These are phyloP conservation scores for Alcedo atthis DNA, from an alignment of 2,797 vertebrate genomes.

Conservation along the genomic window DNA sequence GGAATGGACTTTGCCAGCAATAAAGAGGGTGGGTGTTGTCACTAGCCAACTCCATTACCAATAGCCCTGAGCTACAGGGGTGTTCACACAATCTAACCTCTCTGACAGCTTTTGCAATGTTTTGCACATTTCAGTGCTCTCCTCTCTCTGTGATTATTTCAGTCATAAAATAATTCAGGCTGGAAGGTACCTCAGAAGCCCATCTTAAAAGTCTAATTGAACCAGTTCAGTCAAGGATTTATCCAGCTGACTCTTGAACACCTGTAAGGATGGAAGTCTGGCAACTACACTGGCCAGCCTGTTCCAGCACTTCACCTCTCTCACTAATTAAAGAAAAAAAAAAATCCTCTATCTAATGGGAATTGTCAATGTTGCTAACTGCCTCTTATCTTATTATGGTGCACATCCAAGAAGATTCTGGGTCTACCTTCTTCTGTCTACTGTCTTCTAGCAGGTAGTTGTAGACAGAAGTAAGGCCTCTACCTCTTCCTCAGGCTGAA, in stretches of 20 bases:
- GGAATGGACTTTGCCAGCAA: neutral
- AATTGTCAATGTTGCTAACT: neutral
- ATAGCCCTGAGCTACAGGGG: neutral
- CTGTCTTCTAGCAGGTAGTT: neutral
- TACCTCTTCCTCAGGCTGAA: neutral
- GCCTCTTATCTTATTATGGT: neutral
- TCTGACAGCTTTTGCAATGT: neutral
- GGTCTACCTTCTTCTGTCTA: neutral
- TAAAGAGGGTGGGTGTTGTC: neutral
- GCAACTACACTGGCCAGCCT: neutral
- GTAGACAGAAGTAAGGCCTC: neutral
- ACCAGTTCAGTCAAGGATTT: neutral
- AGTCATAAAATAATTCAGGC: neutral
- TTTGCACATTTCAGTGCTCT: neutral
- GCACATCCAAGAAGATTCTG: neutral
- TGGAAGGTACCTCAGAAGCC: neutral
- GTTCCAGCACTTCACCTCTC: neutral
- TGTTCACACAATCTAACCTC: neutral
- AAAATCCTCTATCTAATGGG: neutral
- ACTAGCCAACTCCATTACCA: neutral
- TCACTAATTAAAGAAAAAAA: neutral
- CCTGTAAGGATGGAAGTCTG: neutral
- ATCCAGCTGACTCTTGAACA: neutral
- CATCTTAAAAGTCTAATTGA: neutral
- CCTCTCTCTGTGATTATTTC: neutral